A percentile compares a stretch with the other conserved stretches of the same genome.
Conservation (phyloP, 2,113 vertebrate species). For the Chaetorhynchus papuensis region DNA sequence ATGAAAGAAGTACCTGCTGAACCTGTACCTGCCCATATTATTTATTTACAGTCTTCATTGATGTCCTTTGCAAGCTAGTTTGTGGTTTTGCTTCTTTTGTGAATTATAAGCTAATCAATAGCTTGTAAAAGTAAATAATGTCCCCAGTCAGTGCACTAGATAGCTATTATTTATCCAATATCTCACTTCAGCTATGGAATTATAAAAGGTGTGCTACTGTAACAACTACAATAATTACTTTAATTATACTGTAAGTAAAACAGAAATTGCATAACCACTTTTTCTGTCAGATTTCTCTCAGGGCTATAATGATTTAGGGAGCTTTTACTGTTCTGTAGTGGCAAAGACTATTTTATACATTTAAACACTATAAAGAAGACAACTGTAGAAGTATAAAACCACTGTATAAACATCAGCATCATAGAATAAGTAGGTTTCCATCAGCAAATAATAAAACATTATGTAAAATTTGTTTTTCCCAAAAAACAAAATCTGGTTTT, state of each 20-base stretch:
- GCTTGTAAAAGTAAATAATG: conserved; percentile 23
- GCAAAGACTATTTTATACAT: conserved; percentile 28
- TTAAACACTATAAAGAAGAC: conserved; percentile 7
- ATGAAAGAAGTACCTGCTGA: neutral
- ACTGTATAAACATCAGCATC: neutral
- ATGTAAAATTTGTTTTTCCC: neutral
- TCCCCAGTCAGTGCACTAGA: neutral
- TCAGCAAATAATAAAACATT: neutral
- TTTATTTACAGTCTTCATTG: conserved; percentile 1
- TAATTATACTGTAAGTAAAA: conserved; percentile 46
- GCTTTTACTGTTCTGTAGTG: neutral
- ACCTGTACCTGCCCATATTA: neutral
- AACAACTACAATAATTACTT: neutral
- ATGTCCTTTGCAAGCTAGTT: neutral
- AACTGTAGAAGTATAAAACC: neutral
- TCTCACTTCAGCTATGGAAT: neutral
- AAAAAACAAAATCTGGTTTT: neutral
- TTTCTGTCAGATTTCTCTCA: conserved; percentile 12
- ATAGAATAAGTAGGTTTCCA: neutral
- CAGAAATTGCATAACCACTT: neutral
- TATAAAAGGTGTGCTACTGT: neutral
- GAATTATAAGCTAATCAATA: neutral
- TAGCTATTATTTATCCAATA: conserved; percentile 7
- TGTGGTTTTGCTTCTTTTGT: neutral
- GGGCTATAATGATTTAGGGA: neutral